Conservation (phyloP, 2,888 invertebrate species). For the Tachystola acroxantha region DNA sequence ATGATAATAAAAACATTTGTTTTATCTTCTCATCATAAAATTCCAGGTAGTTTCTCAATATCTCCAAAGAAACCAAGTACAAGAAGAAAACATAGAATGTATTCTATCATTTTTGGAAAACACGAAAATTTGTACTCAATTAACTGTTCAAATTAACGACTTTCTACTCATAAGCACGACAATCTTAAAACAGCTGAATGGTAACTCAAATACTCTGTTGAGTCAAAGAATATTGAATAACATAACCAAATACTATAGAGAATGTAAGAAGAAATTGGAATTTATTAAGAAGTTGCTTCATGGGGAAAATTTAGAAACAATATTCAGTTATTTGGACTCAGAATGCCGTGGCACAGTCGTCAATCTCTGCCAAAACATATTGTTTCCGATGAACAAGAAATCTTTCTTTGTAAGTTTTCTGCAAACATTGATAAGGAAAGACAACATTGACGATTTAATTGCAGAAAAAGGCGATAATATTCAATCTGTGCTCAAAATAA, state of each 20-base stretch:
- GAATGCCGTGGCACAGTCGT: slow-evolving; percentile 37
- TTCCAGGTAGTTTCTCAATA: slow-evolving; percentile 58
- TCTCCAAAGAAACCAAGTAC: slow-evolving; percentile 41
- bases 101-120: slow-evolving; percentile 54
- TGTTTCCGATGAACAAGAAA: slow-evolving; percentile 58
- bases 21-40: too few species aligned
- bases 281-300: slow-evolving; percentile 52
- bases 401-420: slow-evolving; percentile 52
- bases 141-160: slow-evolving; percentile 44
- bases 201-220: slow-evolving; percentile 21
- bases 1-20: too few species aligned
- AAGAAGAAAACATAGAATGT: slow-evolving; percentile 34
- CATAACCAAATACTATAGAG: slow-evolving; percentile 48
- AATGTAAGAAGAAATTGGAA: slow-evolving; percentile 60
- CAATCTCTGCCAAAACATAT: slow-evolving; percentile 43
- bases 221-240: slow-evolving; percentile 42
- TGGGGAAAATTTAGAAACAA: slow-evolving; percentile 51
- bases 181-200: slow-evolving; percentile 42
- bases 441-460: slow-evolving; percentile 52
- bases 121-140: slow-evolving; percentile 42
- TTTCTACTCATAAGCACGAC: slow-evolving; percentile 44
- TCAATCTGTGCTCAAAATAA: slow-evolving; percentile 61
- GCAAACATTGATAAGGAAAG: slow-evolving; percentile 55
- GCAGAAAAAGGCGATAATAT: slow-evolving; percentile 66
- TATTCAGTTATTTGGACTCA: slow-evolving; percentile 51